phyloP scores from a whole-genome alignment of 2,797 vertebrate species.

The Hypotaenidia philippensis region DNA sequence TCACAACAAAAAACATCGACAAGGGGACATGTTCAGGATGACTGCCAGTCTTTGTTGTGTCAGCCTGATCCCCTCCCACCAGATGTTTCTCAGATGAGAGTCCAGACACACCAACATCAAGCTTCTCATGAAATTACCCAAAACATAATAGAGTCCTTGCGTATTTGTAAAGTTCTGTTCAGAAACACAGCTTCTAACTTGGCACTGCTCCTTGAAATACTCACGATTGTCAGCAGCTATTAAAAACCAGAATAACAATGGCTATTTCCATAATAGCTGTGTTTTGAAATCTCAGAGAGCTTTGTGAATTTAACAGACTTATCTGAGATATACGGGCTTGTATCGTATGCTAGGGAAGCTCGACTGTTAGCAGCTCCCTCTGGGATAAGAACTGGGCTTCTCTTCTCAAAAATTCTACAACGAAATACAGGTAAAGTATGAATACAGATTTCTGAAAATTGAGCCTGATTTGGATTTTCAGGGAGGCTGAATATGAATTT shows the following conservation, averaged over 20 bases:
- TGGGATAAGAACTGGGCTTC: not conserved
- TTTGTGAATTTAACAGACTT: not conserved
- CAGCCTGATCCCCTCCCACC: not conserved
- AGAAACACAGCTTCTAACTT: slow-evolving; percentile 48
- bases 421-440: not conserved
- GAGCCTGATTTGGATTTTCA: not conserved
- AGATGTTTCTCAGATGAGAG: not conserved
- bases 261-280: slow-evolving; percentile 12
- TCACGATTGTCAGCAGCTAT: slow-evolving; percentile 27
- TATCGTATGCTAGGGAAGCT: not conserved
- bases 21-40: not conserved
- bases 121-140: not conserved
- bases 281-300: slow-evolving; percentile 30
- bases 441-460: not conserved
- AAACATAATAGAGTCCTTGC: not conserved
- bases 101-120: slow-evolving; percentile 10
- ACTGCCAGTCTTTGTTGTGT: slow-evolving; percentile 1
- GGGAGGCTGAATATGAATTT: not conserved
- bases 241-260: slow-evolving; percentile 43
- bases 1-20: not conserved
- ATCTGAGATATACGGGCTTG: not conserved
- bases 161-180: slow-evolving; percentile 20
- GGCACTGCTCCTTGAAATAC: slow-evolving; percentile 6
- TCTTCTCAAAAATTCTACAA: not conserved
- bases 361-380: not conserved